Evolutionary conservation across 2,113 vertebrate genomes (phyloP).

Genomic region (Ochotona curzoniae): DNA sequence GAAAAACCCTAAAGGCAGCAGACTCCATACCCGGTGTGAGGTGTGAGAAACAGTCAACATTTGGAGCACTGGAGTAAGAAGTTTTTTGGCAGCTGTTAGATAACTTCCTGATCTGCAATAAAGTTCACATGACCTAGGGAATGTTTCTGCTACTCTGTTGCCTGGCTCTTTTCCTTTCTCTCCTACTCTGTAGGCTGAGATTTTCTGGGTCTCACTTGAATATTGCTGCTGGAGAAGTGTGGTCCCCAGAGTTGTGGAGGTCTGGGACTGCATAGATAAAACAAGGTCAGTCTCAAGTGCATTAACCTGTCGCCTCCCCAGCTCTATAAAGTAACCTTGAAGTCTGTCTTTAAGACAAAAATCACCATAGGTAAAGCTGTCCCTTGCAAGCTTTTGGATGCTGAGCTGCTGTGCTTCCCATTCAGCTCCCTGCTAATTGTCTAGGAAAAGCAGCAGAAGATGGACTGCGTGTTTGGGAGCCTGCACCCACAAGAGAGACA

Average conservation of each 20-base stretch:
- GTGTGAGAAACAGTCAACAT: constrained; percentile 66
- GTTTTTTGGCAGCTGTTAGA: constrained; percentile 56
- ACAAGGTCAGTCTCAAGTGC: accelerated
- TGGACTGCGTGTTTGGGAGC: too few relatives aligned
- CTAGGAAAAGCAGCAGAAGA: too few relatives aligned
- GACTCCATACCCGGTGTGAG: not conserved
- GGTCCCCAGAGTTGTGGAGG: not conserved
- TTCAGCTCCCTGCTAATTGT: too few relatives aligned
- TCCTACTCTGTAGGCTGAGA: not conserved
- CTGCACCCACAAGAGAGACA: too few relatives aligned
- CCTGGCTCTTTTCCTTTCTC: constrained; percentile 24
- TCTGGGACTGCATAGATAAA: accelerated
- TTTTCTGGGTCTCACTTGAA: not conserved
- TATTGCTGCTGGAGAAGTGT: not conserved
- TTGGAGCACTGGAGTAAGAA: constrained; percentile 34
- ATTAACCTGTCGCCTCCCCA: not conserved
- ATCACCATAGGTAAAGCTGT: too few relatives aligned
- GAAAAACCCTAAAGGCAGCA: constrained; percentile 34
- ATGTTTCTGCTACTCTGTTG: constrained; percentile 13
- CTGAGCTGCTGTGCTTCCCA: too few relatives aligned
- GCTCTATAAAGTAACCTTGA: not conserved
- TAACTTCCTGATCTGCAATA: constrained; percentile 57
- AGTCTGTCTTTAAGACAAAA: not conserved
- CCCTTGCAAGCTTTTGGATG: too few relatives aligned
- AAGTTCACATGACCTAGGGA: constrained; percentile 44